Percentiles rank a stretch among this genome's conserved stretches.
These are phyloP conservation scores for Saccostrea cuccullata DNA, from an alignment of 1,140 invertebrate species.

Conservation along the genomic window DNA sequence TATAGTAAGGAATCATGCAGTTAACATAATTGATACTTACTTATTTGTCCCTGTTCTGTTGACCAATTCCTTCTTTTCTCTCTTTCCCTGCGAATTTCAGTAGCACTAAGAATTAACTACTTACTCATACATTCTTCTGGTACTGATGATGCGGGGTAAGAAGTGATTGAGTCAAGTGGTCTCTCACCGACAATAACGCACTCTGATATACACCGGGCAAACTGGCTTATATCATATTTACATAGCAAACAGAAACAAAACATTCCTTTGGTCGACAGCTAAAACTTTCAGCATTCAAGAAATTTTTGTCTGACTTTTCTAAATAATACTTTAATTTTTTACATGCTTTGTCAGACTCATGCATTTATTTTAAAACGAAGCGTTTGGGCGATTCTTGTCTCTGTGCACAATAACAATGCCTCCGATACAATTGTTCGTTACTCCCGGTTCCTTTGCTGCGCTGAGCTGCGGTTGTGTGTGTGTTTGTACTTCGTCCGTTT, in stretches of 20 bases:
- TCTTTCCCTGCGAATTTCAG: not conserved
- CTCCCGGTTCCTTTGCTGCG: not conserved
- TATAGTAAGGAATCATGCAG: too few relatives aligned
- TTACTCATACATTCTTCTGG: not conserved
- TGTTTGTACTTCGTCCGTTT: not conserved
- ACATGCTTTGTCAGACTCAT: too few relatives aligned
- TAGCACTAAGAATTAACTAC: not conserved
- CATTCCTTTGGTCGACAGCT: not conserved
- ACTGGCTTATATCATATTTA: not conserved
- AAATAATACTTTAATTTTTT: too few relatives aligned
- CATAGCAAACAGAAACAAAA: not conserved
- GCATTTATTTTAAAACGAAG: too few relatives aligned
- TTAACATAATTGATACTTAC: not conserved
- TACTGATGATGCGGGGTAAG: not conserved
- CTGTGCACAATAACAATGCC: not conserved
- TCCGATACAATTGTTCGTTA: not conserved
- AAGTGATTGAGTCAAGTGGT: not conserved
- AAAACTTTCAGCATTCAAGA: too few relatives aligned
- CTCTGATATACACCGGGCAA: not conserved
- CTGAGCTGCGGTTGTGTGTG: not conserved
- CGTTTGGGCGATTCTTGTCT: not conserved
- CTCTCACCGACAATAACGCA: not conserved
- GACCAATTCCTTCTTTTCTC: not conserved
- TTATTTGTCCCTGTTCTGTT: not conserved
- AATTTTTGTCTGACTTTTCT: too few relatives aligned